phyloP scores from a whole-genome alignment of 2,888 invertebrate species.

The Cyrtodaria siliqua region DNA sequence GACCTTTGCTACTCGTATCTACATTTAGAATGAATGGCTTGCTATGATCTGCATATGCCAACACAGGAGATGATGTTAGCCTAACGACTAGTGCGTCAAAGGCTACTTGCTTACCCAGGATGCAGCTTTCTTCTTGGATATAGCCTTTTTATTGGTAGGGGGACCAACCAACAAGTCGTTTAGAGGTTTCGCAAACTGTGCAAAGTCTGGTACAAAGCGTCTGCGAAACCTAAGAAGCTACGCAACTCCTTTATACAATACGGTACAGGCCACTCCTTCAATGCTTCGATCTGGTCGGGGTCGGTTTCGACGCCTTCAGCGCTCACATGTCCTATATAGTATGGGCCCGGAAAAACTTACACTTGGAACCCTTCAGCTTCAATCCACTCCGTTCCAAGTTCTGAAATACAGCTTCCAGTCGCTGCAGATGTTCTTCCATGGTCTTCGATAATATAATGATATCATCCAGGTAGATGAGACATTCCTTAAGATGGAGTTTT shows the following conservation, averaged over 20 bases:
- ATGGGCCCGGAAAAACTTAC: conserved; percentile 6
- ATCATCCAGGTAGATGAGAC: conserved; percentile 6
- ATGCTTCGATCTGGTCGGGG: not conserved
- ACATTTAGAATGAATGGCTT: conserved; percentile 42
- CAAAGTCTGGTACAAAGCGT: conserved; percentile 14
- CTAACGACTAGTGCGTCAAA: conserved; percentile 2
- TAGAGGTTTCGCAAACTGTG: conserved; percentile 14
- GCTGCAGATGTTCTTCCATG: not conserved
- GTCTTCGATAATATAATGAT: conserved; percentile 9
- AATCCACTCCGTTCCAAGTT: conserved; percentile 7
- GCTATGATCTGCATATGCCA: conserved; percentile 22
- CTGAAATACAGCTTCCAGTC: conserved; percentile 9
- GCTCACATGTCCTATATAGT: conserved; percentile 19
- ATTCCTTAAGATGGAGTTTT: conserved; percentile 11
- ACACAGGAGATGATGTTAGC: conserved; percentile 11
- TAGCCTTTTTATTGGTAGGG: conserved; percentile 4
- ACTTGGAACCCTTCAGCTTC: conserved; percentile 26
- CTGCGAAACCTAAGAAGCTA: conserved; percentile 19
- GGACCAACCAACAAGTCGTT: conserved; percentile 17
- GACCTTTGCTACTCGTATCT: conserved; percentile 35
- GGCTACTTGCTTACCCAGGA: not conserved
- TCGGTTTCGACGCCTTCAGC: conserved; percentile 11
- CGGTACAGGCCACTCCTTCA: conserved; percentile 5
- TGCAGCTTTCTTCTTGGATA: not conserved
- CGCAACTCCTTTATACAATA: conserved; percentile 1